phyloP scores from a whole-genome alignment of 2,113 vertebrate species.

The Ancistrus triradiatus region DNA sequence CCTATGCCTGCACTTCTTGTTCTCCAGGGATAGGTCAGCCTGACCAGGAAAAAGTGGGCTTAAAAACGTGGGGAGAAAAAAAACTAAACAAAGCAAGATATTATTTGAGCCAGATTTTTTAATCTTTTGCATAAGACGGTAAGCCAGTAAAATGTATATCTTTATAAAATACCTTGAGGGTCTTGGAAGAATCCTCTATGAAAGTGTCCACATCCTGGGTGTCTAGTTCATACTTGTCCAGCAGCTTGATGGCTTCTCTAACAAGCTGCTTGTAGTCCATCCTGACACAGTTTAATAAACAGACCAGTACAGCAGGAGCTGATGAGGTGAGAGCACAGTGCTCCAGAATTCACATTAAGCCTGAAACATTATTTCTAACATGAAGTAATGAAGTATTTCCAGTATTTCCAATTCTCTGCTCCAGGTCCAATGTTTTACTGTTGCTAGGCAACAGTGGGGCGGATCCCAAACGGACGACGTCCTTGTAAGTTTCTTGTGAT shows the following conservation, averaged over 20 bases:
- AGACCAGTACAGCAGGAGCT: background rate
- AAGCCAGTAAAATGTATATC: no score
- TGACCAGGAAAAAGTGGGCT: no score
- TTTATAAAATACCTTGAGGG: slow-evolving; percentile 69
- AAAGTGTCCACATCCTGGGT: slow-evolving; percentile 73
- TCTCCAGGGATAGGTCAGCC: no score
- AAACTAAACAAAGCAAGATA: background rate
- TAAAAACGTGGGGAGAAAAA: no score
- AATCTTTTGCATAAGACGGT: no score
- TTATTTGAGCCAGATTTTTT: no score
- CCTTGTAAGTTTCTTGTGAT: background rate
- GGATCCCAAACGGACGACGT: slow-evolving; percentile 7
- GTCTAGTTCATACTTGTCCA: slow-evolving; percentile 70
- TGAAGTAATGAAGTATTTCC: no score
- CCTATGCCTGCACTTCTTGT: no score
- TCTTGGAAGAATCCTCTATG: slow-evolving; percentile 59
- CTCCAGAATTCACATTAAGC: background rate
- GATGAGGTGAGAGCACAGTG: background rate
- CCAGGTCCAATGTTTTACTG: slow-evolving; percentile 35
- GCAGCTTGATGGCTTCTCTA: slow-evolving; percentile 62
- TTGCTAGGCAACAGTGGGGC: slow-evolving; percentile 62
- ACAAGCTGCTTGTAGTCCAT: slow-evolving; percentile 76
- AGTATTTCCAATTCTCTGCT: background rate
- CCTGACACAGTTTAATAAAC: slow-evolving; percentile 43
- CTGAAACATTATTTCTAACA: background rate